Evolutionary conservation across 2,888 invertebrate species (phyloP).

Genomic region (Agrotis clavis): DNA sequence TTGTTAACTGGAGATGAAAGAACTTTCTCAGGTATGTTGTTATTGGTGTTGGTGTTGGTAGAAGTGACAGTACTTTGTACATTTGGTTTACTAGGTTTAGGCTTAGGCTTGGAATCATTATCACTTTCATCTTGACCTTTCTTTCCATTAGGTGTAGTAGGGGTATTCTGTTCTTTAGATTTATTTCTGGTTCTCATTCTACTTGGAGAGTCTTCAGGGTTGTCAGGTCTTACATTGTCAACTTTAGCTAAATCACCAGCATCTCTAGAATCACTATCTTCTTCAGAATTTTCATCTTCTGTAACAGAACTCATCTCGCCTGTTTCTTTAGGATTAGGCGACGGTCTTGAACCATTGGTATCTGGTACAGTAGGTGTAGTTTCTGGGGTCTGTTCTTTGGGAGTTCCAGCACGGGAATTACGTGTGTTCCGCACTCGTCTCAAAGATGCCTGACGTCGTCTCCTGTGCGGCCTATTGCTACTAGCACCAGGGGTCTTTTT

Average conservation of each 20-base stretch:
- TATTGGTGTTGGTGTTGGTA: slow-evolving; percentile 80
- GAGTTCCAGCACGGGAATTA: slow-evolving; percentile 95
- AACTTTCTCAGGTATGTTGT: slow-evolving; percentile 84
- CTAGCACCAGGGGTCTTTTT: slow-evolving; percentile 99
- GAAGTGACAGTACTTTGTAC: slow-evolving; percentile 75
- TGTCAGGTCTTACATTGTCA: slow-evolving; percentile 94
- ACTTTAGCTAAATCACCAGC: slow-evolving; percentile 95
- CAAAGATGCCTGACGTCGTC: slow-evolving; percentile 96
- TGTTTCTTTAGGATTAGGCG: slow-evolving; percentile 93
- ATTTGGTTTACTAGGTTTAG: slow-evolving; percentile 80
- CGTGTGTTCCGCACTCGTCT: slow-evolving; percentile 97
- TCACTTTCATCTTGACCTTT: slow-evolving; percentile 89
- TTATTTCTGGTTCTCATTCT: slow-evolving; percentile 97
- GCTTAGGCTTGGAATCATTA: slow-evolving; percentile 85
- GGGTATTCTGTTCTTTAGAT: slow-evolving; percentile 94
- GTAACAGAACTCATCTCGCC: slow-evolving; percentile 95
- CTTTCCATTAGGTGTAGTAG: slow-evolving; percentile 88
- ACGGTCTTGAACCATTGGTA: slow-evolving; percentile 91
- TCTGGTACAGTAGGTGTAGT: slow-evolving; percentile 88
- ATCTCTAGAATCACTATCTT: slow-evolving; percentile 98
- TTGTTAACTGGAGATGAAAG: slow-evolving; percentile 84
- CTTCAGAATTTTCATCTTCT: slow-evolving; percentile 98
- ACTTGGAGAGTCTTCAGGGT: slow-evolving; percentile 96
- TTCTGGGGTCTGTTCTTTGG: slow-evolving; percentile 94
- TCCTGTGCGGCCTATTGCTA: slow-evolving; percentile 98